phyloP scores from a whole-genome alignment of 2,113 vertebrate species.

The Alouatta palliata region DNA sequence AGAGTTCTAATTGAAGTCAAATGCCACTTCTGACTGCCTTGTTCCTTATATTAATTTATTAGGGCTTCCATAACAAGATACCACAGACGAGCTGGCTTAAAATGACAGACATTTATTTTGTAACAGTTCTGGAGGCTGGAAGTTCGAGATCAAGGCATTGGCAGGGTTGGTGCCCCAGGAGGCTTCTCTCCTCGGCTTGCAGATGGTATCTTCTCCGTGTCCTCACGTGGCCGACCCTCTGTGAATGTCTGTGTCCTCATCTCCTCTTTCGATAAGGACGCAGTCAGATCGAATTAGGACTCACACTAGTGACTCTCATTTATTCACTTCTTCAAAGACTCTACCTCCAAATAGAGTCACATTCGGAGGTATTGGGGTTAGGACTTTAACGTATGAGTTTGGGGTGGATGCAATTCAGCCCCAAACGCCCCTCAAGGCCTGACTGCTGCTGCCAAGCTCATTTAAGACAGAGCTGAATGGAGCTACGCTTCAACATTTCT shows the following conservation, averaged over 20 bases:
- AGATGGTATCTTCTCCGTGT: neutral
- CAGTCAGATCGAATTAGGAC: neutral
- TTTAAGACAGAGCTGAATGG: neutral
- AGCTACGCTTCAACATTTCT: neutral
- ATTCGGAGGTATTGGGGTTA: neutral
- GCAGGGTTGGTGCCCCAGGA: neutral
- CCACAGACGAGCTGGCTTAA: rapidly evolving
- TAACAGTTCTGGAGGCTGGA: neutral
- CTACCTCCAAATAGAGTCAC: neutral
- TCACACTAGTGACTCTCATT: neutral
- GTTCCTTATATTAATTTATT: neutral
- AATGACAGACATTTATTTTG: neutral
- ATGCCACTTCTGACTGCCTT: neutral
- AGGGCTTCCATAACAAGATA: too few species aligned
- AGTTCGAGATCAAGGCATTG: neutral
- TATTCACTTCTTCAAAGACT: neutral
- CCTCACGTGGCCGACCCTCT: neutral
- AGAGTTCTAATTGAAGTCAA: neutral
- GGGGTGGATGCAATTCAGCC: too few species aligned
- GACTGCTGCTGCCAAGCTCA: neutral
- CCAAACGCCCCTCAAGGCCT: neutral
- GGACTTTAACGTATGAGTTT: neutral
- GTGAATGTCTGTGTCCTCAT: neutral
- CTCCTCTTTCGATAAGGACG: neutral
- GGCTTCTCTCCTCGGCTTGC: too few species aligned